These are phyloP conservation scores for Protonemura montana DNA, from an alignment of 2,888 invertebrate genomes.

Conservation along the genomic window DNA sequence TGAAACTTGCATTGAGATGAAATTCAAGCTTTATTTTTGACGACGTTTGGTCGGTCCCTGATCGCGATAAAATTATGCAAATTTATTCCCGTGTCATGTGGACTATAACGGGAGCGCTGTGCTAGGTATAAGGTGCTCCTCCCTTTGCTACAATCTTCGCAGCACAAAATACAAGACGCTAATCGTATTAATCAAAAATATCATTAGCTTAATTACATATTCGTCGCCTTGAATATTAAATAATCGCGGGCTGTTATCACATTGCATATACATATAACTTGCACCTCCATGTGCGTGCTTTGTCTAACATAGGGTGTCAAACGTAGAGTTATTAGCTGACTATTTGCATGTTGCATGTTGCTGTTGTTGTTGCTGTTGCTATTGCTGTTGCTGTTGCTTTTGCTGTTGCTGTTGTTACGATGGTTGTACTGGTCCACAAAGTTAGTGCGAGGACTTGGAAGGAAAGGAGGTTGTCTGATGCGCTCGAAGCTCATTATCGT, in stretches of 20 bases:
- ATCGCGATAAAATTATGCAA: not conserved
- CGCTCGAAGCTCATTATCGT: too few species aligned
- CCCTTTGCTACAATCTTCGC: not conserved
- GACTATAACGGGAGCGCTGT: not conserved
- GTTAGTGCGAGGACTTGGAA: too few species aligned
- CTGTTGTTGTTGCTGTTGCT: not conserved
- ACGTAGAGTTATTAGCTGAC: not conserved
- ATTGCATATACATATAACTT: not conserved
- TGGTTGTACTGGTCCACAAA: too few species aligned
- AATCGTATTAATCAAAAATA: slow-evolving; percentile 32
- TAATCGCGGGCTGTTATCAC: not conserved
- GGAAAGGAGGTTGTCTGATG: too few species aligned
- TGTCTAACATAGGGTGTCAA: not conserved
- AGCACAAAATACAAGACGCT: slow-evolving; percentile 33
- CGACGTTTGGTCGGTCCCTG: not conserved
- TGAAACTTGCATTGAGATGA: not conserved
- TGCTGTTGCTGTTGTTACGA: not conserved
- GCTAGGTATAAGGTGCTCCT: not conserved
- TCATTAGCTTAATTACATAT: slow-evolving; percentile 34
- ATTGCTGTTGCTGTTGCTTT: not conserved
- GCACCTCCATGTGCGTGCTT: not conserved
- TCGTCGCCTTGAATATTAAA: slow-evolving; percentile 35
- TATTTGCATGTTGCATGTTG: not conserved
- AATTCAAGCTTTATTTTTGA: not conserved
- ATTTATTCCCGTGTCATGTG: slow-evolving; percentile 10